phyloP scores from a whole-genome alignment of 2,888 invertebrate species.

The Plebejus melissa region DNA sequence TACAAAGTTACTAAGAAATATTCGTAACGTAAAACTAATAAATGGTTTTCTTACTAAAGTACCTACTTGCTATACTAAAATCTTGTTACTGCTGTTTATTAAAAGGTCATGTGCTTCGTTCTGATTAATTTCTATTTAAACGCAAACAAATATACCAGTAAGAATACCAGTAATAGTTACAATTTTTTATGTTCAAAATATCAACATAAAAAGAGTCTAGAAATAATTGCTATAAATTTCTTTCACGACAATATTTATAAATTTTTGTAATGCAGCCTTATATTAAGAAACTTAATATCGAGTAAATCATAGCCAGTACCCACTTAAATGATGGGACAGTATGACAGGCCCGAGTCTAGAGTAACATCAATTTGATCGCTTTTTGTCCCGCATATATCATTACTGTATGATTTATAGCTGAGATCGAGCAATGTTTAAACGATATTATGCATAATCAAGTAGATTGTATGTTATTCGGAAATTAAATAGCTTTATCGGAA shows the following conservation, averaged over 20 bases:
- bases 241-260: background rate
- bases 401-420: slow-evolving; percentile 6
- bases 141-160: no score
- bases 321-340: slow-evolving; percentile 13
- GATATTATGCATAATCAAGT: slow-evolving; percentile 13
- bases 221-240: background rate
- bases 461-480: slow-evolving; percentile 18
- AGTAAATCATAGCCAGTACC: slow-evolving; percentile 10
- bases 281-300: slow-evolving; percentile 12
- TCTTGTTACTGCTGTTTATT: background rate
- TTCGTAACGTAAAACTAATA: background rate
- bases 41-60: background rate
- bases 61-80: background rate
- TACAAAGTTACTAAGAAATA: background rate
- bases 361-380: slow-evolving; percentile 24
- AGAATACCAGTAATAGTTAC: no score
- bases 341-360: slow-evolving; percentile 3
- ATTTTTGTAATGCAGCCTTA: background rate
- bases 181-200: background rate
- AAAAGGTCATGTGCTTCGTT: background rate
- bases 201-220: background rate
- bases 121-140: no score
- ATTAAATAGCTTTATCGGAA: slow-evolving; percentile 12
- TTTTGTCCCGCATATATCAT: slow-evolving; percentile 26
- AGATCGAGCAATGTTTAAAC: slow-evolving; percentile 8